phyloP scores from a whole-genome alignment of 2,113 vertebrate species.

The Nansenia antarctica region DNA sequence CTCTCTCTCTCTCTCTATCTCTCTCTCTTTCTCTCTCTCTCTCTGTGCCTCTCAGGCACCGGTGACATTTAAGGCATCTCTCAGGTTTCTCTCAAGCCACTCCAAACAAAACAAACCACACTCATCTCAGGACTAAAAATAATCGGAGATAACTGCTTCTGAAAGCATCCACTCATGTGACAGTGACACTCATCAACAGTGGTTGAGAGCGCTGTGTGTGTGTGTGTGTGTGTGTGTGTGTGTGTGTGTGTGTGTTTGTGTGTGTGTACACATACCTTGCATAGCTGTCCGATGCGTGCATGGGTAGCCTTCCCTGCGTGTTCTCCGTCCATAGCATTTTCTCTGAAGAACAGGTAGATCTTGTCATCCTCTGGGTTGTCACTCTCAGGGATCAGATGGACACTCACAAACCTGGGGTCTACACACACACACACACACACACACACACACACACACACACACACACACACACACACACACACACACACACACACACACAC shows the following conservation, averaged over 20 bases:
- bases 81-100: constrained; percentile 48
- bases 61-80: constrained; percentile 68
- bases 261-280: constrained; percentile 80
- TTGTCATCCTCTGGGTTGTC: constrained; percentile 98
- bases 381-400: constrained; percentile 91
- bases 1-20: no score
- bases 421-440: constrained; percentile 28
- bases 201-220: constrained; percentile 27
- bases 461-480: not conserved
- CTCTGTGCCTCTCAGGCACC: constrained; percentile 59
- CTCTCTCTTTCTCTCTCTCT: constrained; percentile 34
- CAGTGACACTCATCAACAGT: constrained; percentile 46
- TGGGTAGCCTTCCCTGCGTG: constrained; percentile 95
- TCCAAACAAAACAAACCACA: constrained; percentile 53
- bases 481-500: not conserved
- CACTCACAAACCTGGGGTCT: constrained; percentile 93
- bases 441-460: constrained; percentile 11
- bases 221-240: constrained; percentile 16
- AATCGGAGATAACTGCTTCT: constrained; percentile 53
- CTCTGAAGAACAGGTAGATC: constrained; percentile 97
- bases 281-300: constrained; percentile 95
- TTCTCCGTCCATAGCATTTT: constrained; percentile 95
- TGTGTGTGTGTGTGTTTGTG: not conserved
- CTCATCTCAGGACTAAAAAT: constrained; percentile 56
- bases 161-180: constrained; percentile 48